Conservation (phyloP, 1,140 invertebrate species). For the Sarcophaga bullata region DNA sequence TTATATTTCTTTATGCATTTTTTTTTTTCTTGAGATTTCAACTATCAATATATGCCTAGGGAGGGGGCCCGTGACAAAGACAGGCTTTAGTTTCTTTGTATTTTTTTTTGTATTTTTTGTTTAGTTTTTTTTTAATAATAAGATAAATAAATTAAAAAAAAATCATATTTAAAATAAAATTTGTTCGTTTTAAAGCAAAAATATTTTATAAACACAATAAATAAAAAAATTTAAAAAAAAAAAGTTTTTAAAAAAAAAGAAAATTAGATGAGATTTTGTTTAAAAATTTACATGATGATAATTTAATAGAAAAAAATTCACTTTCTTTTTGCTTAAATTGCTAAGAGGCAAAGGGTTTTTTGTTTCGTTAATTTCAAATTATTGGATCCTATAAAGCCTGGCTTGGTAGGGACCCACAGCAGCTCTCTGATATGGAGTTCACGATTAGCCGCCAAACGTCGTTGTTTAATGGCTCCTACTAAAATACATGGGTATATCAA, state of each 20-base stretch:
- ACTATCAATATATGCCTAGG: not conserved
- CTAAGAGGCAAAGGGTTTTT: constrained; percentile 31
- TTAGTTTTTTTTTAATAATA: not conserved
- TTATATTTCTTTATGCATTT: not conserved
- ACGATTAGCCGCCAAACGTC: constrained; percentile 78
- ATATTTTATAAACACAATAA: not conserved
- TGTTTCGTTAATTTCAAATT: constrained; percentile 44
- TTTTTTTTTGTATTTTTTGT: constrained; percentile 4
- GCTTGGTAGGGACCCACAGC: constrained; percentile 78
- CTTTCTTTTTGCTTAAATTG: constrained; percentile 37
- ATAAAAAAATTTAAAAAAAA: not conserved
- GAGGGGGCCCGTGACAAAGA: constrained; percentile 29
- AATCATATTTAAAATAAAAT: constrained; percentile 5
- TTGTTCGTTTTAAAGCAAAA: not conserved
- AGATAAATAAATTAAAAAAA: constrained; percentile 12
- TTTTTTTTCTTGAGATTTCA: not conserved
- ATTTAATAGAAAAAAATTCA: constrained; percentile 17
- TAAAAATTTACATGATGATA: not conserved
- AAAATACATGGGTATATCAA: constrained; percentile 53
- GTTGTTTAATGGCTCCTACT: constrained; percentile 71
- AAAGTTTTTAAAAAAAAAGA: not conserved
- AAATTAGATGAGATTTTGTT: constrained; percentile 16
- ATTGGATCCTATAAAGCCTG: constrained; percentile 64
- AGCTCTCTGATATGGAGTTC: constrained; percentile 93
- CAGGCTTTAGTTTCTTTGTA: constrained; percentile 1